Evolutionary conservation across 2,113 vertebrate genomes (phyloP).

Genomic region (Notothenia rossii): DNA sequence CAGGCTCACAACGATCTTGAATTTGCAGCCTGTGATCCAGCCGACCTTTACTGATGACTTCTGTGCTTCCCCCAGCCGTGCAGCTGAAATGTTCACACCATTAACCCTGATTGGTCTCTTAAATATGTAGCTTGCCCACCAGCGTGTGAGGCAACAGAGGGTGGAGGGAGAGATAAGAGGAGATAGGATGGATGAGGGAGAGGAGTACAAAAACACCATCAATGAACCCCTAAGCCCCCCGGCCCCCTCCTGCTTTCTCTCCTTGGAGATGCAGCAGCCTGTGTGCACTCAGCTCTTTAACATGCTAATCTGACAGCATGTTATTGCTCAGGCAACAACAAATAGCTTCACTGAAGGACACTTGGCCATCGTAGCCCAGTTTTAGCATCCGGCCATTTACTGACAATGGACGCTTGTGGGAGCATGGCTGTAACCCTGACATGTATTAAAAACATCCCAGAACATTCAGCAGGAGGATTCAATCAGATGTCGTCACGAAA

Average conservation of each 20-base stretch:
- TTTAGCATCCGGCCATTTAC: slow-evolving; percentile 43
- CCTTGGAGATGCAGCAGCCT: slow-evolving; percentile 44
- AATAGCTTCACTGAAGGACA: slow-evolving; percentile 46
- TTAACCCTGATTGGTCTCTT: slow-evolving; percentile 52
- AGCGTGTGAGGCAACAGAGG: slow-evolving; percentile 15
- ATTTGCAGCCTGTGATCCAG: slow-evolving; percentile 15
- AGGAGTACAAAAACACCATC: slow-evolving; percentile 24
- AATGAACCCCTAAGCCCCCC: slow-evolving; percentile 19
- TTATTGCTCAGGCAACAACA: slow-evolving; percentile 58
- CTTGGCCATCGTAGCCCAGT: slow-evolving; percentile 26
- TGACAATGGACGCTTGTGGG: slow-evolving; percentile 30
- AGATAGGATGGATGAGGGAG: slow-evolving; percentile 1
- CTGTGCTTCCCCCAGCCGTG: slow-evolving; percentile 20
- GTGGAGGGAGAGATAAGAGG: slow-evolving; percentile 21
- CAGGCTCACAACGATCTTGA: neutral
- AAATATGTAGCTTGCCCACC: slow-evolving; percentile 1
- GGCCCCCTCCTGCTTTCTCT: slow-evolving; percentile 14
- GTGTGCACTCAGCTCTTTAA: slow-evolving; percentile 37
- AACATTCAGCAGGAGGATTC: neutral
- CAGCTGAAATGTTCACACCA: slow-evolving; percentile 64
- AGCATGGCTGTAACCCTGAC: neutral
- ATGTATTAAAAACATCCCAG: neutral
- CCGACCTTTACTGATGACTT: slow-evolving; percentile 61
- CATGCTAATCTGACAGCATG: slow-evolving; percentile 72
- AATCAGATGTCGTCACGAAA: neutral